Evolutionary conservation across 2,113 vertebrate genomes (phyloP).

Genomic region (Pachyramphus minor): DNA sequence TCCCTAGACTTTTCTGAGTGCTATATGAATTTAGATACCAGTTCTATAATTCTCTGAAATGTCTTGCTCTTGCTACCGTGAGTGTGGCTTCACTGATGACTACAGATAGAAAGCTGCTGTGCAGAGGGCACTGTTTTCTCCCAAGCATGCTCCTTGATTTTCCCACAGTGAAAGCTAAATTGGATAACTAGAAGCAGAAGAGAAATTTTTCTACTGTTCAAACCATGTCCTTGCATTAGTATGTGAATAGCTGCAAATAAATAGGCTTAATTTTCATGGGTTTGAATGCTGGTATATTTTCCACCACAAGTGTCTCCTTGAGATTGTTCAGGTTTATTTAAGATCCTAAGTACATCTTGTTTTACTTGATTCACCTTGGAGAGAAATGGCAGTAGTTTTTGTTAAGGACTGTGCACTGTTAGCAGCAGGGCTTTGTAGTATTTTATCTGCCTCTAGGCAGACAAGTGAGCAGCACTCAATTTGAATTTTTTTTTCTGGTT

Average conservation of each 20-base stretch:
- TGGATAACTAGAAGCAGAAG: neutral
- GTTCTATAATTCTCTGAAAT: neutral
- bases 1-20: neutral
- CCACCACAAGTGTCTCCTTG: neutral
- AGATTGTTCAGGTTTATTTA: neutral
- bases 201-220: neutral
- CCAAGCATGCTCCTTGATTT: neutral
- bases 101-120: neutral
- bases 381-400: neutral
- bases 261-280: neutral
- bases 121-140: neutral
- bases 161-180: neutral
- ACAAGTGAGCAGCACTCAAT: neutral
- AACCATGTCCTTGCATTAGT: neutral
- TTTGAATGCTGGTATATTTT: neutral
- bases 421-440: neutral
- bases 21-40: neutral
- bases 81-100: neutral
- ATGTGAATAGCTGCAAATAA: neutral
- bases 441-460: neutral
- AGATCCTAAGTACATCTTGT: neutral
- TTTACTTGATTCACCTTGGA: neutral
- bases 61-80: neutral
- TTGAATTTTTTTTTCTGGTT: neutral
- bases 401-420: neutral